Conservation (phyloP, 2,113 vertebrate species). For the Benitochromis conjunctus region DNA sequence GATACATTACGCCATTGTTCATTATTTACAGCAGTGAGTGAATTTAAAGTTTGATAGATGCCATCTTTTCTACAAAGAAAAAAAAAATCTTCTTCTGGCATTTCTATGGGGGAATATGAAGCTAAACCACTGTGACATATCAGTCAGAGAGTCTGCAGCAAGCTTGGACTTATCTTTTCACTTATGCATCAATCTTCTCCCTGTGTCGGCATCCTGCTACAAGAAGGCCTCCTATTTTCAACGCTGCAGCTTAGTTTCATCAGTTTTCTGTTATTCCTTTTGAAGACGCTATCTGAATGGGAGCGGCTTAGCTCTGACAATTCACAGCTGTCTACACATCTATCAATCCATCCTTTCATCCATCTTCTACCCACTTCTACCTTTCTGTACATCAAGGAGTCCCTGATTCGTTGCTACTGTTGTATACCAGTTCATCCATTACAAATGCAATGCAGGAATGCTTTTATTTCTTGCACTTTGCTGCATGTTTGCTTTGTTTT, state of each 20-base stretch:
- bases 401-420: background rate
- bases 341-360: conserved; percentile 45
- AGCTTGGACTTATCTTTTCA: conserved; percentile 56
- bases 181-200: conserved; percentile 54
- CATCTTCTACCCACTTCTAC: conserved; percentile 37
- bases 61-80: background rate
- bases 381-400: background rate
- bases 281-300: conserved; percentile 58
- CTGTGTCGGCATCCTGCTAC: conserved; percentile 24
- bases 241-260: conserved; percentile 42
- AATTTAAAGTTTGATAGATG: conserved; percentile 44
- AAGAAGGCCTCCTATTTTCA: conserved; percentile 39
- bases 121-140: conserved; percentile 46
- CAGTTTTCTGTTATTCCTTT: conserved; percentile 49
- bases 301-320: conserved; percentile 37
- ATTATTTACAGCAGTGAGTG: conserved; percentile 34
- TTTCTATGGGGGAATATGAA: conserved; percentile 19
- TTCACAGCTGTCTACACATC: conserved; percentile 44
- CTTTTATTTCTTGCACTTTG: background rate
- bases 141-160: conserved; percentile 30
- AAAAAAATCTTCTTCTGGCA: conserved; percentile 15
- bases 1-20: conserved; percentile 12
- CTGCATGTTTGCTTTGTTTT: background rate
- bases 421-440: background rate
- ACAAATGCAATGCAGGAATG: background rate